phyloP scores from a whole-genome alignment of 2,888 invertebrate genomes.

The Synergus laeviventris region DNA sequence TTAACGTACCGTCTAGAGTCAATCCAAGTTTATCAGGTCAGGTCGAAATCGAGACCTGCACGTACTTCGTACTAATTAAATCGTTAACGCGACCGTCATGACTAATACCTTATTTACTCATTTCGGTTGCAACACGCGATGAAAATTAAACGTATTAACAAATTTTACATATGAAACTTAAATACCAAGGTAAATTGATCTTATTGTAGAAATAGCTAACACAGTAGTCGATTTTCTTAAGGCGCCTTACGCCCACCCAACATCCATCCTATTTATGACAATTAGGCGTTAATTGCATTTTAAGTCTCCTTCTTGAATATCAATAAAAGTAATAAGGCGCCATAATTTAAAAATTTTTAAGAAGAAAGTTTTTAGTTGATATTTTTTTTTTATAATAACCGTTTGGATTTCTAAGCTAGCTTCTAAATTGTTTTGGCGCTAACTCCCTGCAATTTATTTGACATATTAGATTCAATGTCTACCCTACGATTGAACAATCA shows the following conservation, averaged over 20 bases:
- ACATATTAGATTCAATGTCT: slow-evolving; percentile 15
- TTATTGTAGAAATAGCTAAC: neutral
- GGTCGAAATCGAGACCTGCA: slow-evolving; percentile 66
- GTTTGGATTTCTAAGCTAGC: too few relatives aligned
- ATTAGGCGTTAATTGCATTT: too few relatives aligned
- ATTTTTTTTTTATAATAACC: too few relatives aligned
- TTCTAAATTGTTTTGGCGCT: slow-evolving; percentile 1
- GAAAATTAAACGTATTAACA: slow-evolving; percentile 1
- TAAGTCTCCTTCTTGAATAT: too few relatives aligned
- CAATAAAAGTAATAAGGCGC: too few relatives aligned
- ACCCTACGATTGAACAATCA: slow-evolving; percentile 18
- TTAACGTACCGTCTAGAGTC: slow-evolving; percentile 12
- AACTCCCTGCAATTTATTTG: slow-evolving; percentile 30
- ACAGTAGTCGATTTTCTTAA: too few relatives aligned
- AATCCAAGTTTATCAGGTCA: slow-evolving; percentile 43
- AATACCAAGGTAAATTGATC: neutral
- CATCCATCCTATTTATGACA: too few relatives aligned
- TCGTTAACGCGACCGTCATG: slow-evolving; percentile 59
- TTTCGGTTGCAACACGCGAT: slow-evolving; percentile 42
- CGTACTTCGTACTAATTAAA: slow-evolving; percentile 66
- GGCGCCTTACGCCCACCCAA: too few relatives aligned
- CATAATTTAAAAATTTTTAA: too few relatives aligned
- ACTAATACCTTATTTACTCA: slow-evolving; percentile 52
- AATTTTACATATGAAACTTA: neutral
- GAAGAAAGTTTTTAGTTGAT: too few relatives aligned